These are phyloP conservation scores for Palythoa grandiflora DNA, from an alignment of 92 coral and sea anemone species.

Conservation along the genomic window DNA sequence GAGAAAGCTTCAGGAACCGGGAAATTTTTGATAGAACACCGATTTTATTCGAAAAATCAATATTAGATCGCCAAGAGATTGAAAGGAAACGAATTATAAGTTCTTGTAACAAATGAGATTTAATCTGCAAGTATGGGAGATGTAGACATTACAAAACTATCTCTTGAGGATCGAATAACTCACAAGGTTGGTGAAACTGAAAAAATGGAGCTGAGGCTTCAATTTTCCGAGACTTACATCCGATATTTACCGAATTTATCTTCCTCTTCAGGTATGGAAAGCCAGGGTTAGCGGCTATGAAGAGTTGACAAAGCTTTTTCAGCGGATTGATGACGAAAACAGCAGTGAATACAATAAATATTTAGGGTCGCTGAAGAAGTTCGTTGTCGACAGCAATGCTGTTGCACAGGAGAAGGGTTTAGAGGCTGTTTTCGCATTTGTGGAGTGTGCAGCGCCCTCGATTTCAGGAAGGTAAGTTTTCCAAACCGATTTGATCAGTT, in stretches of 20 bases:
- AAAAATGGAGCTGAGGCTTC: constrained; percentile 19
- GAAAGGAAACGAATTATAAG: background rate
- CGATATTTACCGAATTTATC: background rate
- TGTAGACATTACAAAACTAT: constrained; percentile 82
- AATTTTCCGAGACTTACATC: constrained; percentile 7
- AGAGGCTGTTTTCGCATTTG: constrained; percentile 89
- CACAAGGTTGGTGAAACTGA: constrained; percentile 73
- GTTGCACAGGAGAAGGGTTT: constrained; percentile 99
- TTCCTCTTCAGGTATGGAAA: constrained; percentile 91
- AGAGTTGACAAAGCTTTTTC: constrained; percentile 80
- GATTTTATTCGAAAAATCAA: background rate
- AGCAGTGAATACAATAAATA: constrained; percentile 92
- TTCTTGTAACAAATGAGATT: constrained; percentile 11
- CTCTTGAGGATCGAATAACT: constrained; percentile 87
- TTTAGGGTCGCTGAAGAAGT: constrained; percentile 91
- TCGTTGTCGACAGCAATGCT: constrained; percentile 94
- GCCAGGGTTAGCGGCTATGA: constrained; percentile 98
- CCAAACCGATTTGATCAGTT: too few relatives aligned
- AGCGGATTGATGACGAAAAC: constrained; percentile 77
- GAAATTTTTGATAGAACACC: constrained; percentile 7
- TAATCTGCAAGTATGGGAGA: constrained; percentile 80
- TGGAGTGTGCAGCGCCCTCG: constrained; percentile 92
- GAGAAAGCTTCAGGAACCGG: constrained; percentile 38
- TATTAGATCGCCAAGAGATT: background rate
- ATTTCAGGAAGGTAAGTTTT: constrained; percentile 91